A percentile compares a stretch with the other conserved stretches of the same genome.
phyloP scores from a whole-genome alignment of 1,140 invertebrate species.

The Dinoponera quadriceps region DNA sequence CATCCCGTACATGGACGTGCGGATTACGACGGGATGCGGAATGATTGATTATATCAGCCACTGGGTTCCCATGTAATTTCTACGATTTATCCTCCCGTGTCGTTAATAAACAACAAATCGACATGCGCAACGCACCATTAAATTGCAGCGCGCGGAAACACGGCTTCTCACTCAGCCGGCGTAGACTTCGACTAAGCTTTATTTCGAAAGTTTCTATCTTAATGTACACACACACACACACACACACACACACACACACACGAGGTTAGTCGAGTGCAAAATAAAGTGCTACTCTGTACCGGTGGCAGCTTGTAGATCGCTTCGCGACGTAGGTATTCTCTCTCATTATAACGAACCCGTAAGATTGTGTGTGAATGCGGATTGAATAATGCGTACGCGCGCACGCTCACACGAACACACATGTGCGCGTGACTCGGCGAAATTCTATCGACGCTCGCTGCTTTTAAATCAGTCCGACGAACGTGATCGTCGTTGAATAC shows the following conservation, averaged over 20 bases:
- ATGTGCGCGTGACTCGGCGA: slow-evolving; percentile 25
- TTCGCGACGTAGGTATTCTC: neutral
- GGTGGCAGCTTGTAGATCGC: neutral
- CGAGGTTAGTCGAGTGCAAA: neutral
- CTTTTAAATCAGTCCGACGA: slow-evolving; percentile 69
- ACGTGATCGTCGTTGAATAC: slow-evolving; percentile 68
- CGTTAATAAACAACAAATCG: slow-evolving; percentile 14
- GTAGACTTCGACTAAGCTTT: too few species aligned
- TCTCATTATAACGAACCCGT: neutral
- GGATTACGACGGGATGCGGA: too few species aligned
- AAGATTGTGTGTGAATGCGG: neutral
- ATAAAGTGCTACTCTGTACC: neutral
- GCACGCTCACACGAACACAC: too few species aligned
- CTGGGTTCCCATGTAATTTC: neutral
- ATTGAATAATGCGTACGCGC: slow-evolving; percentile 10
- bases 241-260: too few species aligned
- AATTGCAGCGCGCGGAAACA: slow-evolving; percentile 8
- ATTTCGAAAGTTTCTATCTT: slow-evolving; percentile 31
- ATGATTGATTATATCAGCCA: too few species aligned
- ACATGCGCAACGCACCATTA: neutral
- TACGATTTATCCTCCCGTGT: neutral
- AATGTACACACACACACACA: too few species aligned
- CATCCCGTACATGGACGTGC: too few species aligned
- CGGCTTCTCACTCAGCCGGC: slow-evolving; percentile 10
- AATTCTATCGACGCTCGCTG: slow-evolving; percentile 66